Evolutionary conservation across 1,140 invertebrate species (phyloP).

Genomic region (Ladona fulva): DNA sequence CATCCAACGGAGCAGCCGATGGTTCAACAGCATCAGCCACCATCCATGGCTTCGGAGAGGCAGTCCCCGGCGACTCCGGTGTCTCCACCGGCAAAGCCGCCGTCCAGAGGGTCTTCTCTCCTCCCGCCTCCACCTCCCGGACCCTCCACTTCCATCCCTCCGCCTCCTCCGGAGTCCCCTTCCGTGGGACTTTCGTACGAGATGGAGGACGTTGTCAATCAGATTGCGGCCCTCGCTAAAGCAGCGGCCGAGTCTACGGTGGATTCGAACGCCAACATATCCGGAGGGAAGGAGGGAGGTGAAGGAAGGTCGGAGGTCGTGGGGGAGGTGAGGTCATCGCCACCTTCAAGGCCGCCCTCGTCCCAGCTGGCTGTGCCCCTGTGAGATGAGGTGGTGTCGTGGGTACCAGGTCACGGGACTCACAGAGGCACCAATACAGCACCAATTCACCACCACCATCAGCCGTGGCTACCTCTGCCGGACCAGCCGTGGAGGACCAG

Average conservation of each 20-base stretch:
- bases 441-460: slow-evolving; percentile 19
- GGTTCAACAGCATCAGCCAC: slow-evolving; percentile 32
- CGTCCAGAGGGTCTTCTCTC: slow-evolving; percentile 34
- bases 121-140: slow-evolving; percentile 30
- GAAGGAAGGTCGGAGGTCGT: slow-evolving; percentile 21
- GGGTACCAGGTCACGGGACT: slow-evolving; percentile 21
- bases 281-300: slow-evolving; percentile 30
- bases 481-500: neutral
- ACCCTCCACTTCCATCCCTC: slow-evolving; percentile 18
- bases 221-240: slow-evolving; percentile 61
- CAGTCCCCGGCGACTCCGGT: slow-evolving; percentile 12
- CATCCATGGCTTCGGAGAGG: neutral
- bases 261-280: slow-evolving; percentile 31
- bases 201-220: slow-evolving; percentile 75
- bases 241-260: slow-evolving; percentile 17
- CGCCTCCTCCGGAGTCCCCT: slow-evolving; percentile 31
- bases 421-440: slow-evolving; percentile 25
- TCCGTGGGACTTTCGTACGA: slow-evolving; percentile 50
- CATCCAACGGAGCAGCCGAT: slow-evolving; percentile 31
- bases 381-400: slow-evolving; percentile 26
- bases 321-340: slow-evolving; percentile 24
- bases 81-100: slow-evolving; percentile 35
- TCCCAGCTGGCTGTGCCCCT: slow-evolving; percentile 26
- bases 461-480: slow-evolving; percentile 15
- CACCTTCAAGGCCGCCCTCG: slow-evolving; percentile 40